Evolutionary conservation across 2,113 vertebrate species (phyloP).

Genomic region (Pachycephala philippinensis): DNA sequence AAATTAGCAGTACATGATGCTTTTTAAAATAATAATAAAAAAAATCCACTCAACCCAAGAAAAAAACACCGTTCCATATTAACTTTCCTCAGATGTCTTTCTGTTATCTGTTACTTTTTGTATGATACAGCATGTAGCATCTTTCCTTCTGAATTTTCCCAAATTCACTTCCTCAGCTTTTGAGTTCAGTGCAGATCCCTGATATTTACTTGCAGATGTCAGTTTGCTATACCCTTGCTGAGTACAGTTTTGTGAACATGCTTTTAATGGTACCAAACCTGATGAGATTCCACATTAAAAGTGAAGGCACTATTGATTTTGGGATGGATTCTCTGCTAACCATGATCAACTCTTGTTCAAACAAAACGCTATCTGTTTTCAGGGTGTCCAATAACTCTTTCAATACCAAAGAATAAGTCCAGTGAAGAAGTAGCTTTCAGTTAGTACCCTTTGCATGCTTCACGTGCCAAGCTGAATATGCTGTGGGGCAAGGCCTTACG

Average conservation of each 20-base stretch:
- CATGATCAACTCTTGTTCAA: neutral
- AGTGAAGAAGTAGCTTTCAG: neutral
- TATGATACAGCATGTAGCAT: neutral
- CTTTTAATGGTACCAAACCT: neutral
- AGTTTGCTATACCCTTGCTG: neutral
- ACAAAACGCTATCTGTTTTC: neutral
- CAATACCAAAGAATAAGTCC: neutral
- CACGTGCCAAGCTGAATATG: neutral
- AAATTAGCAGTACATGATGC: neutral
- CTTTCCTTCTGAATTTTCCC: neutral
- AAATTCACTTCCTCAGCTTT: neutral
- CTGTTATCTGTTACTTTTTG: neutral
- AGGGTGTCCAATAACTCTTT: neutral
- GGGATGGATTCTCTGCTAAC: neutral
- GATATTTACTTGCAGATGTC: neutral
- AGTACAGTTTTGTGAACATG: neutral
- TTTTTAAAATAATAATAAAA: neutral
- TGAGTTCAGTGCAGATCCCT: neutral
- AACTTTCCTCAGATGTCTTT: neutral
- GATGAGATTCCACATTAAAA: neutral
- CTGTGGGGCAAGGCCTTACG: neutral
- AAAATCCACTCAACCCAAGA: neutral
- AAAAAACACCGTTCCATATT: neutral
- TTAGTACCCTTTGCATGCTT: neutral
- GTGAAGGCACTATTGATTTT: neutral